A percentile compares a stretch with the other conserved stretches of the same genome.
Evolutionary conservation across 2,888 invertebrate species (phyloP).

Genomic region (Cremastinae sp.): DNA sequence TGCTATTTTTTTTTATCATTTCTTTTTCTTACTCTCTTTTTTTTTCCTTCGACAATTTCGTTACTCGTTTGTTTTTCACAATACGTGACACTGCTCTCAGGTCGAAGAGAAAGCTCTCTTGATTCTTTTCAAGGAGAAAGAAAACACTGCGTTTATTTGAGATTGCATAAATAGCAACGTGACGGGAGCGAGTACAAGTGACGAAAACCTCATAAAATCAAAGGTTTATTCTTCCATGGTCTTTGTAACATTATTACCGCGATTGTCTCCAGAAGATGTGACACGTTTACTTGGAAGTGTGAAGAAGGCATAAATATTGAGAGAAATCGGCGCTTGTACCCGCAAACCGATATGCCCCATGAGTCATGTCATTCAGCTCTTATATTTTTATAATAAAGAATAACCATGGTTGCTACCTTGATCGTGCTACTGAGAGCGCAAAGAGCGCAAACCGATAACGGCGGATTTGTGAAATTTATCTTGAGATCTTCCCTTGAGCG

Average conservation of each 20-base stretch:
- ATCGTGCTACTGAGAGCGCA: slow-evolving; percentile 19
- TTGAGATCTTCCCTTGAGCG: slow-evolving; percentile 23
- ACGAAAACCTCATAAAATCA: neutral
- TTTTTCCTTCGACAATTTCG: slow-evolving; percentile 38
- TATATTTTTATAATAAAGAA: slow-evolving; percentile 10
- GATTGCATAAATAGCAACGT: slow-evolving; percentile 72
- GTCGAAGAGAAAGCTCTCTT: neutral
- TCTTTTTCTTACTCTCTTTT: slow-evolving; percentile 25
- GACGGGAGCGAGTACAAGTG: slow-evolving; percentile 70
- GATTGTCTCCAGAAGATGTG: too few relatives aligned
- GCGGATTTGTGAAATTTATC: too few relatives aligned
- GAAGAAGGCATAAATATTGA: neutral
- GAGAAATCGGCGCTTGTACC: slow-evolving; percentile 66
- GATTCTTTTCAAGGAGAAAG: slow-evolving; percentile 2
- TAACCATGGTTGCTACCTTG: slow-evolving; percentile 45
- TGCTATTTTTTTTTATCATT: slow-evolving; percentile 68
- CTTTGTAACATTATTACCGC: too few relatives aligned
- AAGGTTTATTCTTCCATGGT: too few relatives aligned
- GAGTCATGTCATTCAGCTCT: slow-evolving; percentile 77
- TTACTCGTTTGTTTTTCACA: neutral
- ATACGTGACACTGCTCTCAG: slow-evolving; percentile 6
- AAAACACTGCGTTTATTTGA: slow-evolving; percentile 55
- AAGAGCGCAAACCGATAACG: slow-evolving; percentile 29
- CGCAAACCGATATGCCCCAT: slow-evolving; percentile 72
- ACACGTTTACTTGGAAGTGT: slow-evolving; percentile 3